Conservation (phyloP, 1,140 invertebrate species). For the Bombus waltoni region DNA sequence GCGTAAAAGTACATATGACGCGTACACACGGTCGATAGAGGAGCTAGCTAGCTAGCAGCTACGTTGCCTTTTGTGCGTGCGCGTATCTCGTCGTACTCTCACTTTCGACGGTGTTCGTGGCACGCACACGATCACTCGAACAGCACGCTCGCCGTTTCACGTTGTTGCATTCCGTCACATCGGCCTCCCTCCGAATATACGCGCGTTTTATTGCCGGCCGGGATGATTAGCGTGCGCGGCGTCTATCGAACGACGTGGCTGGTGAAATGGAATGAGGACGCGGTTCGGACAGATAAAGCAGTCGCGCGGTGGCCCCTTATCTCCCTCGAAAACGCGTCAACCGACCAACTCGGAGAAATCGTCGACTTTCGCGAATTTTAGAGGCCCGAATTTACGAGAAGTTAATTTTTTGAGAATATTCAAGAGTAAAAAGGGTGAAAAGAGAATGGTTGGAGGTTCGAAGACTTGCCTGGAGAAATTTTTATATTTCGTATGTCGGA, state of each 20-base stretch:
- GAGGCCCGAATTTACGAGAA: too few species aligned
- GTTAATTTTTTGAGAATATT: too few species aligned
- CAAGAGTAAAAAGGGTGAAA: too few species aligned
- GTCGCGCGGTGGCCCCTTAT: conserved; percentile 23
- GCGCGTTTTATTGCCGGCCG: conserved; percentile 29
- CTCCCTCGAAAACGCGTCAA: conserved; percentile 16
- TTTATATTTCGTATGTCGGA: too few species aligned
- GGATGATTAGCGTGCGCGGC: conserved; percentile 25
- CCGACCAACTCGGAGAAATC: not conserved
- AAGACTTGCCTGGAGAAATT: too few species aligned
- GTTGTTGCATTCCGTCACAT: conserved; percentile 35
- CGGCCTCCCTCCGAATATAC: conserved; percentile 8
- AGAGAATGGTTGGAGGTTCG: too few species aligned
- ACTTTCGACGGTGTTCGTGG: conserved; percentile 48
- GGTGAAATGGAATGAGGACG: conserved; percentile 42
- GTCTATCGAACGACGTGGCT: conserved; percentile 22
- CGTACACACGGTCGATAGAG: not conserved
- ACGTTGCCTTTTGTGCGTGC: not conserved
- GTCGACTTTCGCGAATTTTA: not conserved
- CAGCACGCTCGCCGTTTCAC: conserved; percentile 13
- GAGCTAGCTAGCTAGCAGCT: not conserved
- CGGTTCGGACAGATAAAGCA: conserved; percentile 28
- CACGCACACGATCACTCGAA: not conserved
- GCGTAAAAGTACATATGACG: not conserved
- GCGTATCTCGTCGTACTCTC: conserved; percentile 55